Evolutionary conservation across 2,797 vertebrate species (phyloP).

Genomic region (Acanthornis magna): DNA sequence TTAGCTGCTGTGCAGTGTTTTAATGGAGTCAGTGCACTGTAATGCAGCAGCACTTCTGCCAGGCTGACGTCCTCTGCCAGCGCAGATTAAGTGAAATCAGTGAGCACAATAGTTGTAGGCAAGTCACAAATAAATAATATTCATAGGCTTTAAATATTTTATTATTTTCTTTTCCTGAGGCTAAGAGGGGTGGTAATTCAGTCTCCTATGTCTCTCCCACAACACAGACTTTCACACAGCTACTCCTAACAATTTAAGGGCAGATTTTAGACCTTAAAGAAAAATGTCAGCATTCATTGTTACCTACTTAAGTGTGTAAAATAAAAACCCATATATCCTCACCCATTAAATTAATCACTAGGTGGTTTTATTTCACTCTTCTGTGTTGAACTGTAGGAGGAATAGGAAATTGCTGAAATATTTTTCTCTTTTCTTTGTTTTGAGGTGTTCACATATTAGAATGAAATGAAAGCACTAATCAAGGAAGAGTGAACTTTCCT

Average conservation of each 20-base stretch:
- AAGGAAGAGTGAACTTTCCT: background rate
- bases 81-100: conserved; percentile 19
- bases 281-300: background rate
- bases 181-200: background rate
- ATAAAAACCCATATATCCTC: background rate
- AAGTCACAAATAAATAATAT: conserved; percentile 53
- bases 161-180: background rate
- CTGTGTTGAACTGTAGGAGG: background rate
- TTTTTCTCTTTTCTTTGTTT: background rate
- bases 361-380: background rate
- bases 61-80: conserved; percentile 13
- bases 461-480: background rate
- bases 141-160: conserved; percentile 53
- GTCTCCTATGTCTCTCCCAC: background rate
- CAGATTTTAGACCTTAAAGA: background rate
- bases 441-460: background rate
- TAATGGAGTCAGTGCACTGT: conserved; percentile 4
- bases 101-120: conserved; percentile 31
- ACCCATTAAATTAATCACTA: background rate
- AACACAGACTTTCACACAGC: background rate
- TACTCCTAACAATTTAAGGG: background rate
- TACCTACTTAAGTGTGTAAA: background rate
- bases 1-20: background rate
- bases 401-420: background rate
- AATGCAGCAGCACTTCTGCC: conserved; percentile 12